Percentiles rank a stretch among this genome's conserved stretches.
phyloP scores from a whole-genome alignment of 2,888 invertebrate species.

The Troides oblongomaculatus region DNA sequence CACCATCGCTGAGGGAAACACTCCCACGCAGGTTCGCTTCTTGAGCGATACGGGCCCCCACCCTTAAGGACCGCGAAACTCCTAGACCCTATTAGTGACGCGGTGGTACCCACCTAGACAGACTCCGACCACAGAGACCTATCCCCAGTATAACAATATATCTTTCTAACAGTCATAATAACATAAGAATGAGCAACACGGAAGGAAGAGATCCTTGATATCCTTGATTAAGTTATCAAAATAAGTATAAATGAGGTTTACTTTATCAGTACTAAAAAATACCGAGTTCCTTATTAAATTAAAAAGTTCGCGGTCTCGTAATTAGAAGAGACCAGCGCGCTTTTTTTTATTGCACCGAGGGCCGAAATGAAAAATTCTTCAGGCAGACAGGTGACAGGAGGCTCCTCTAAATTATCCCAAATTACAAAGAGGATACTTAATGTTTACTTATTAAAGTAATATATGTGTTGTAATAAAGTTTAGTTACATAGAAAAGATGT shows the following conservation, averaged over 20 bases:
- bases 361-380: conserved; percentile 51
- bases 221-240: conserved; percentile 30
- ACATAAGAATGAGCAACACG: background rate
- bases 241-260: conserved; percentile 10
- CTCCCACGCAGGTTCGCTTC: no score
- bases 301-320: conserved; percentile 18
- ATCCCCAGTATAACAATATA: no score
- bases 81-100: no score
- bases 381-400: conserved; percentile 38
- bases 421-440: background rate
- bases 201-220: conserved; percentile 1
- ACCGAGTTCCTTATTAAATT: conserved; percentile 6
- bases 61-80: no score
- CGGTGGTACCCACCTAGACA: no score
- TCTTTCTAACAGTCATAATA: background rate
- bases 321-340: background rate
- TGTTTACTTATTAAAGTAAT: no score
- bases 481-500: no score
- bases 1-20: no score
- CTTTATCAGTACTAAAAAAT: background rate
- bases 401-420: conserved; percentile 2
- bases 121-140: no score
- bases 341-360: conserved; percentile 33
- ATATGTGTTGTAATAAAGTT: no score
- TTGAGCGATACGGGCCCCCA: no score